A percentile compares a stretch with the other conserved stretches of the same genome.
These are phyloP conservation scores for Nasua narica DNA, from an alignment of 2,797 vertebrate genomes.

Conservation along the genomic window DNA sequence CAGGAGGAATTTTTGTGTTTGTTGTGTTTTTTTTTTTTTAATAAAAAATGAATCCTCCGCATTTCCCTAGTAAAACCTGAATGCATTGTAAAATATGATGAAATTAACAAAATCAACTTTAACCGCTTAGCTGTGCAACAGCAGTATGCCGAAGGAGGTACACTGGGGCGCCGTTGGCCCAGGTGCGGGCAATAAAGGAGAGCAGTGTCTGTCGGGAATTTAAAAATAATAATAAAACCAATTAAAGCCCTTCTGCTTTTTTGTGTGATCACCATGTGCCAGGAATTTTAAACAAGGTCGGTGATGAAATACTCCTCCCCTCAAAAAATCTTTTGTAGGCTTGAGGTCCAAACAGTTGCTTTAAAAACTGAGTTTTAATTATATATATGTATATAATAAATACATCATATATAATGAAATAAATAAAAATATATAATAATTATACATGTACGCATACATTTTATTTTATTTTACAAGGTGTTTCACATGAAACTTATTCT, in stretches of 20 bases:
- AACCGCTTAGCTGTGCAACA: neutral
- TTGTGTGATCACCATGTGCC: neutral
- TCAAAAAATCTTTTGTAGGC: neutral
- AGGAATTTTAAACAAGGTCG: neutral
- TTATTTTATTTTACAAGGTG: neutral
- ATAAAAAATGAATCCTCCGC: neutral
- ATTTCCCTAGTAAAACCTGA: neutral
- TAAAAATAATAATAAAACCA: conserved; percentile 15
- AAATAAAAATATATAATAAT: no score
- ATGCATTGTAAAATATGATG: neutral
- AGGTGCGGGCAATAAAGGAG: neutral
- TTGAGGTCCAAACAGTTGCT: conserved; percentile 20
- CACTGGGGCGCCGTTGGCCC: neutral
- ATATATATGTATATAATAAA: neutral
- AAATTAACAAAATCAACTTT: neutral
- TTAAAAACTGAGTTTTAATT: neutral
- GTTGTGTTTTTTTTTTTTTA: neutral
- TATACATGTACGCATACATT: neutral
- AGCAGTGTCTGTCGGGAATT: neutral
- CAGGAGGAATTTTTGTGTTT: neutral
- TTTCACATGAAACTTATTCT: neutral
- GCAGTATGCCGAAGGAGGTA: neutral
- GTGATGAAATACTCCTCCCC: neutral
- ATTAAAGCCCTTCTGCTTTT: neutral
- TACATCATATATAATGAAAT: no score